phyloP scores from a whole-genome alignment of 2,113 vertebrate species.

The Bujurquina vittata region DNA sequence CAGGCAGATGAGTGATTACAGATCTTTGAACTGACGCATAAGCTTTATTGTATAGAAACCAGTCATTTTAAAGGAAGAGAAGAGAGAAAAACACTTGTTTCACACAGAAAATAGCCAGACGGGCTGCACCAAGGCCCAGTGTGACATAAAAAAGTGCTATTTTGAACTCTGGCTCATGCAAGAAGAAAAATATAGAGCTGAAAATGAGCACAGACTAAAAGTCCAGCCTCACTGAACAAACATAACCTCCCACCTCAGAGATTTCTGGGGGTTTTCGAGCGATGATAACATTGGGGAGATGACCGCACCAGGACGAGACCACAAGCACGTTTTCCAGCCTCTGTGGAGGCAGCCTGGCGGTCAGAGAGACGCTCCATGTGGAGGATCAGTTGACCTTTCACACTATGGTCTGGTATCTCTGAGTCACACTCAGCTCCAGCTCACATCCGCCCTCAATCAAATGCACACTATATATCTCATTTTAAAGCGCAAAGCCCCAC shows the following conservation, averaged over 20 bases:
- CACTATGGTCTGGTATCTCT: neutral
- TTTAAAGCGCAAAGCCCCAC: neutral
- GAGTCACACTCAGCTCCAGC: neutral
- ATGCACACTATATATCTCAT: neutral
- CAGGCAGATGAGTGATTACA: neutral
- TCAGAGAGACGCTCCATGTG: slow-evolving; percentile 20
- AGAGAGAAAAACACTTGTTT: neutral
- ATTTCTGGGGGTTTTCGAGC: neutral
- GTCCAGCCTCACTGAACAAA: neutral
- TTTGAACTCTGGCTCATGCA: neutral
- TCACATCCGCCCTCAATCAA: slow-evolving; percentile 27
- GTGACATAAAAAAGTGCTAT: neutral
- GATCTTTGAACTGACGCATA: neutral
- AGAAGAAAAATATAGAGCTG: neutral
- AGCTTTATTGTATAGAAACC: neutral
- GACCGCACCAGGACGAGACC: neutral
- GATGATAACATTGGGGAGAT: neutral
- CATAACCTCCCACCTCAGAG: fast-evolving
- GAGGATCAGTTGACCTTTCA: slow-evolving; percentile 42
- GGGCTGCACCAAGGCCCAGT: neutral
- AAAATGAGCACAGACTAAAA: neutral
- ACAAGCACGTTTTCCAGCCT: slow-evolving; percentile 11
- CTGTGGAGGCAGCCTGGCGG: fast-evolving
- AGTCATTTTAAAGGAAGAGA: neutral
- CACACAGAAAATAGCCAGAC: neutral